Evolutionary conservation across 2,113 vertebrate species (phyloP).

Genomic region (Gnathonemus echidnorhynchus): DNA sequence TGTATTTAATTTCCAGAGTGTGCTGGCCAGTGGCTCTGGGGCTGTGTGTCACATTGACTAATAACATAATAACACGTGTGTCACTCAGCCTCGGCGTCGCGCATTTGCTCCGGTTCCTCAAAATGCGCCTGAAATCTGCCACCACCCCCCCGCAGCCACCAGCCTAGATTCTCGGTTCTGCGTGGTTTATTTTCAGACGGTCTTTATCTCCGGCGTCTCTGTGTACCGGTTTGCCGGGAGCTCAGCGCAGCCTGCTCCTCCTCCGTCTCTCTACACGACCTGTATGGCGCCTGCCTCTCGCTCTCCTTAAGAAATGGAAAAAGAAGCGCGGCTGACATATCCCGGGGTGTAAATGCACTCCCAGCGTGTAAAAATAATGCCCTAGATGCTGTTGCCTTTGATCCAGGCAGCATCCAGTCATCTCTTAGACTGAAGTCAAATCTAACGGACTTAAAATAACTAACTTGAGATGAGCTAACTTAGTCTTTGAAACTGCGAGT

Average conservation of each 20-base stretch:
- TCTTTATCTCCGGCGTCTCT: neutral
- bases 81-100: neutral
- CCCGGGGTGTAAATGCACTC: neutral
- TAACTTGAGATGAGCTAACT: neutral
- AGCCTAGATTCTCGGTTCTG: neutral
- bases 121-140: neutral
- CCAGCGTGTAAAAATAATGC: neutral
- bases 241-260: neutral
- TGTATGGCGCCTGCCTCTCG: neutral
- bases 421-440: neutral
- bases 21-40: neutral
- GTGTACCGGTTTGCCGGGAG: neutral
- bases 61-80: constrained; percentile 12
- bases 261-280: neutral
- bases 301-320: neutral
- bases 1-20: constrained; percentile 16
- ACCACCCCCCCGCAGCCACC: neutral
- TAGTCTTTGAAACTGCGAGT: neutral
- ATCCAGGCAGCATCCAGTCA: neutral
- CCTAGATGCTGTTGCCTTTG: neutral
- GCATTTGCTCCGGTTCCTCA: neutral
- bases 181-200: constrained; percentile 14
- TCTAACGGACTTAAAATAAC: neutral
- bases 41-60: constrained; percentile 14
- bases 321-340: neutral